A percentile compares a stretch with the other conserved stretches of the same genome.
Evolutionary conservation across 2,113 vertebrate species (phyloP).

Genomic region (Gobio gobio): DNA sequence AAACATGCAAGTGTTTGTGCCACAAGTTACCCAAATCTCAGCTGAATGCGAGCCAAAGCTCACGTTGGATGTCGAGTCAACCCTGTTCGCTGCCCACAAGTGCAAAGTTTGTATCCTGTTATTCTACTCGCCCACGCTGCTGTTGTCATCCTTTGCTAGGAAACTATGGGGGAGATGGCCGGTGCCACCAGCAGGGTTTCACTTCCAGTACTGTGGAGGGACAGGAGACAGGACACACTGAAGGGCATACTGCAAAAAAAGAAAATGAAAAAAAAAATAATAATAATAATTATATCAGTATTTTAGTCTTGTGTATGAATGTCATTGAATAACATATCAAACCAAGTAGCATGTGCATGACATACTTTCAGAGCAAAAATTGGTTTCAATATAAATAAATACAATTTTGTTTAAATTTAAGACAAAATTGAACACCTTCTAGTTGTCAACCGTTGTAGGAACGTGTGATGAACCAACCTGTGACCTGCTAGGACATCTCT

Average conservation of each 20-base stretch:
- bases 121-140: conserved; percentile 74
- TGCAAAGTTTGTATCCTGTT: conserved; percentile 77
- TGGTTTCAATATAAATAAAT: background rate
- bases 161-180: conserved; percentile 76
- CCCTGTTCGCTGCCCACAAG: conserved; percentile 61
- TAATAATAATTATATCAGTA: no score
- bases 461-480: background rate
- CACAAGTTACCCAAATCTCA: conserved; percentile 26
- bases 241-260: background rate
- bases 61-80: conserved; percentile 33
- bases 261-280: background rate
- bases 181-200: conserved; percentile 49
- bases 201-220: conserved; percentile 57
- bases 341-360: background rate
- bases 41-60: conserved; percentile 5
- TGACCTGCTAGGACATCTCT: background rate
- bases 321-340: background rate
- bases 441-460: background rate
- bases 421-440: background rate
- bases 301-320: background rate
- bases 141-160: conserved; percentile 75
- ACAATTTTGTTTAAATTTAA: background rate
- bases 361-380: background rate
- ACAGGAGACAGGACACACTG: conserved; percentile 40
- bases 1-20: background rate